phyloP scores from a whole-genome alignment of 30 jellyfish, hydroid and myxozoan species.

The Catostylus mosaicus region DNA sequence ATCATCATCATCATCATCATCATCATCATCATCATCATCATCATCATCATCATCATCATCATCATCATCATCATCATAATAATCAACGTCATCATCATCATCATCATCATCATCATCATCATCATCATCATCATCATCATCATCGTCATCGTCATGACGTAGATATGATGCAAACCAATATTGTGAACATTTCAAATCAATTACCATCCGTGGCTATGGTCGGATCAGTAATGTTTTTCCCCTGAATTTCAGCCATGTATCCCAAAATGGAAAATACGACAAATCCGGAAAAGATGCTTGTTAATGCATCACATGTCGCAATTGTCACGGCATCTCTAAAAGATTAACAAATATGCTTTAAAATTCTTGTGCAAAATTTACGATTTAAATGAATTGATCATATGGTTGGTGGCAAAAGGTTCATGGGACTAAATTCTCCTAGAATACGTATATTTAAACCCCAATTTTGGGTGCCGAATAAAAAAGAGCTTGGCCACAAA shows the following conservation, averaged over 20 bases:
- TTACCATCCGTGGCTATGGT: constrained; percentile 85
- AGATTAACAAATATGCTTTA: background rate
- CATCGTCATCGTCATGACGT: background rate
- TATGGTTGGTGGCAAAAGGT: too few species aligned
- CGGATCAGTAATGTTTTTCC: constrained; percentile 79
- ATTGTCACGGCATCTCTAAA: constrained; percentile 80
- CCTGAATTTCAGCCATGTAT: constrained; percentile 81
- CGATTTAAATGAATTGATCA: too few species aligned
- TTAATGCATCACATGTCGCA: constrained; percentile 72
- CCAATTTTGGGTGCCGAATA: too few species aligned
- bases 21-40: background rate
- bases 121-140: constrained; percentile 1
- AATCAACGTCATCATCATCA: too few species aligned
- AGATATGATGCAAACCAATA: too few species aligned
- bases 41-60: background rate
- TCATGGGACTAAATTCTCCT: too few species aligned
- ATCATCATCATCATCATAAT: too few species aligned
- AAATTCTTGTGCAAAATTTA: too few species aligned
- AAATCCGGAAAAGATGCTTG: constrained; percentile 87
- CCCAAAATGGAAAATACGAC: constrained; percentile 87
- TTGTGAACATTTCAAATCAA: too few species aligned
- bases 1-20: background rate
- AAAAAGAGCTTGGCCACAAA: too few species aligned
- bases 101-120: background rate
- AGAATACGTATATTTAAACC: too few species aligned